Conservation (phyloP, 2,113 vertebrate genomes). For the Datnioides undecimradiatus region DNA sequence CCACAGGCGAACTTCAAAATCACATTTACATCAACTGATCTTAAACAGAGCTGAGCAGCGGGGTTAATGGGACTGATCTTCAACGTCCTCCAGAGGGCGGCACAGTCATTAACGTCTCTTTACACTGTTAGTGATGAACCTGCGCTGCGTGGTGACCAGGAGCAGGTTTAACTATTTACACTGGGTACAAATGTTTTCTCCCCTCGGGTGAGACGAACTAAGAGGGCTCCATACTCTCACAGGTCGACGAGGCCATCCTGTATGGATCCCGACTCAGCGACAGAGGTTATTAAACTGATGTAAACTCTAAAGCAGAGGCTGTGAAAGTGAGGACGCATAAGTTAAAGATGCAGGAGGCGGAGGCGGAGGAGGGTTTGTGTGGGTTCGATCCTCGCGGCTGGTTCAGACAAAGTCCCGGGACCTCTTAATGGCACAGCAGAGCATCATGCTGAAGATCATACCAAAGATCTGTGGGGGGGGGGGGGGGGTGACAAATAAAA, state of each 20-base stretch:
- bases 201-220: no score
- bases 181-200: no score
- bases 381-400: not conserved
- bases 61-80: not conserved
- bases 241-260: conserved; percentile 44
- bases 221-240: conserved; percentile 52
- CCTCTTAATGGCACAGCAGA: conserved; percentile 93
- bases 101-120: conserved; percentile 9
- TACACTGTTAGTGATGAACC: not conserved
- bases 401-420: conserved; percentile 90
- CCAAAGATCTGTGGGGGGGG: conserved; percentile 89
- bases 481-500: no score
- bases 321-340: not conserved
- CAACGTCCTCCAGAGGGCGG: conserved; percentile 43
- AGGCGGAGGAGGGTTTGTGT: no score
- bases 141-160: not conserved
- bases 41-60: not conserved
- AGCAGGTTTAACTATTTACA: not conserved
- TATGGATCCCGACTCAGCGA: conserved; percentile 19
- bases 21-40: conserved; percentile 11
- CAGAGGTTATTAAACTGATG: conserved; percentile 18
- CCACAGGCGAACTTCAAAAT: conserved; percentile 2
- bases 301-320: conserved; percentile 11
- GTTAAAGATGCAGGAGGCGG: conserved; percentile 19
- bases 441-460: conserved; percentile 97